Conservation (phyloP, 2,888 invertebrate genomes). For the Alitta virens region DNA sequence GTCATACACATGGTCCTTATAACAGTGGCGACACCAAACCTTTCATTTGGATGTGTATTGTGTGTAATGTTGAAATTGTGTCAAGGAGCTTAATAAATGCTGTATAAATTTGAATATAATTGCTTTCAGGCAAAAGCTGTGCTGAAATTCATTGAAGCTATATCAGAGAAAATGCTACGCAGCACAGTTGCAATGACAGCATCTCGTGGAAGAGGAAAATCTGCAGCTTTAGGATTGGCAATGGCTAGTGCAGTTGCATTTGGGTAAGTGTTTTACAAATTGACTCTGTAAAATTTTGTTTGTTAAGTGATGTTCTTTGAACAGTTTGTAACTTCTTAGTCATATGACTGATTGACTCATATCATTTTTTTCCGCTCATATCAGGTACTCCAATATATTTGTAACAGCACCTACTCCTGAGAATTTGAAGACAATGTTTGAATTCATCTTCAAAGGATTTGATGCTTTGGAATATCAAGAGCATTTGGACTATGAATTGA, state of each 20-base stretch:
- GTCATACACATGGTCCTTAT: no score
- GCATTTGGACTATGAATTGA: conserved; percentile 90
- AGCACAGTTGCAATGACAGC: conserved; percentile 95
- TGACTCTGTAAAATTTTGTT: no score
- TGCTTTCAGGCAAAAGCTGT: conserved; percentile 74
- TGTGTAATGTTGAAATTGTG: no score
- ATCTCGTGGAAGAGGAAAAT: conserved; percentile 95
- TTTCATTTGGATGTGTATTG: no score
- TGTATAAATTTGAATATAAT: no score
- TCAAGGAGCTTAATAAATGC: no score
- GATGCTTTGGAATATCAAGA: conserved; percentile 93
- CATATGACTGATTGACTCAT: no score
- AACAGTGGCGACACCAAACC: no score
- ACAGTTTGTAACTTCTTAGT: no score
- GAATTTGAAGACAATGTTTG: conserved; percentile 94
- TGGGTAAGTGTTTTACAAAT: conserved; percentile 51
- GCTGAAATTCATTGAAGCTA: conserved; percentile 87
- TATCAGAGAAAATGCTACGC: conserved; percentile 84
- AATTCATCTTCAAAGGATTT: conserved; percentile 93
- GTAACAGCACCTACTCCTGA: conserved; percentile 98
- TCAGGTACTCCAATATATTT: conserved; percentile 86
- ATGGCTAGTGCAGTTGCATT: conserved; percentile 67
- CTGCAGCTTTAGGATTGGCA: conserved; percentile 91
- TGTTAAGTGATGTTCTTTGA: no score
- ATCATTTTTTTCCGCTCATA: no score